These are phyloP conservation scores for Zaprionus inermis DNA, from an alignment of 1,140 invertebrate species.

Conservation along the genomic window DNA sequence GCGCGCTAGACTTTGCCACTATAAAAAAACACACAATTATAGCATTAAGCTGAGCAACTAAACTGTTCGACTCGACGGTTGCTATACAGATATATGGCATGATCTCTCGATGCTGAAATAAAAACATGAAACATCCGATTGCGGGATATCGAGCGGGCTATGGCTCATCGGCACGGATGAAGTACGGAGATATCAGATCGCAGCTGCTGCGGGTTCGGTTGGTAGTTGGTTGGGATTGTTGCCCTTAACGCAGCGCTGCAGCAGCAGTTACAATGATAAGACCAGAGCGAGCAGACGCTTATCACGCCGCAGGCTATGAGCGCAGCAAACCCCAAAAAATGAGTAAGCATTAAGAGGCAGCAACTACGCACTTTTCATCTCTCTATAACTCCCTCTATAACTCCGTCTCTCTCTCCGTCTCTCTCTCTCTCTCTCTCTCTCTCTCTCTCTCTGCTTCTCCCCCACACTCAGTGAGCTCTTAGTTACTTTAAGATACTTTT, in stretches of 20 bases:
- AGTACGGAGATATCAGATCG: conserved; percentile 6
- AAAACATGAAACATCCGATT: not conserved
- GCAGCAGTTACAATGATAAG: not conserved
- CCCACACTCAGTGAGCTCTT: not conserved
- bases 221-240: not conserved
- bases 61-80: too few relatives aligned
- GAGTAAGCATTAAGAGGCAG: not conserved
- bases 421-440: not conserved
- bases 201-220: not conserved
- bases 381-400: not conserved
- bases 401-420: not conserved
- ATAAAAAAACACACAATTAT: conserved; percentile 6
- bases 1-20: not conserved
- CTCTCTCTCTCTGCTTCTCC: not conserved
- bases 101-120: not conserved
- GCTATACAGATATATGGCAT: not conserved
- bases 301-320: not conserved
- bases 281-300: not conserved
- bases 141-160: not conserved
- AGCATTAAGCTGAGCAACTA: not conserved
- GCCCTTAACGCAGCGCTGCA: not conserved
- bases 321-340: not conserved
- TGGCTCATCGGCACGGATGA: not conserved
- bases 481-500: conserved; percentile 34
- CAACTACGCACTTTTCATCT: not conserved